Conservation (phyloP, 2,113 vertebrate genomes). For the Suncus etruscus region DNA sequence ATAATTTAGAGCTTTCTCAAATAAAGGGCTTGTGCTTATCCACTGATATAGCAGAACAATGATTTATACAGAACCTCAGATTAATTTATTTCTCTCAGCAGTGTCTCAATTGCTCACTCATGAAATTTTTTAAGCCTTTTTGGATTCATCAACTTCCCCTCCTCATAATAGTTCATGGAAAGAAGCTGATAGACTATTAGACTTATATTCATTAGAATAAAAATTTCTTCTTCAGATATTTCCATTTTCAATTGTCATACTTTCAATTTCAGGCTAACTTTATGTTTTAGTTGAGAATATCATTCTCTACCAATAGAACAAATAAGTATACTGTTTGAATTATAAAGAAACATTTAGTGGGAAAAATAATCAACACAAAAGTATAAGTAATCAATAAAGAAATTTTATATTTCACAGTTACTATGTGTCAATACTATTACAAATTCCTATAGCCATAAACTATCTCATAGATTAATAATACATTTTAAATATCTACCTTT, state of each 20-base stretch:
- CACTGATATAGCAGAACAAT: not conserved
- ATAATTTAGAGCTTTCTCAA: not conserved
- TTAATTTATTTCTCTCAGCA: not conserved
- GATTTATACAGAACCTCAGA: not conserved
- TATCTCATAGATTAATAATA: not conserved
- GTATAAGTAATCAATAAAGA: not conserved
- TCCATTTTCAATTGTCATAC: not conserved
- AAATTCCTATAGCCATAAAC: not conserved
- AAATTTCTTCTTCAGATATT: not conserved
- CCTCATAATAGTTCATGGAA: not conserved
- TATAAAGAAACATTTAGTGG: not conserved
- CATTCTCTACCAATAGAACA: not conserved
- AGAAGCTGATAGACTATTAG: not conserved
- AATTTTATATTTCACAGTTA: not conserved
- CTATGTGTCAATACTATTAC: not conserved
- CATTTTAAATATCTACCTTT: not conserved
- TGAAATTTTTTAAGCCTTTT: not conserved
- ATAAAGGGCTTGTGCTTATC: not conserved
- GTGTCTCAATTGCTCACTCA: not conserved
- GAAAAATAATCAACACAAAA: not conserved
- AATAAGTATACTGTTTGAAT: not conserved
- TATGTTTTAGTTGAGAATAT: not conserved
- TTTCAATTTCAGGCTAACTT: not conserved
- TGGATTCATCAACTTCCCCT: not conserved
- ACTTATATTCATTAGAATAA: not conserved